phyloP scores from a whole-genome alignment of 2,113 vertebrate species.

The Ibidorhyncha struthersii region DNA sequence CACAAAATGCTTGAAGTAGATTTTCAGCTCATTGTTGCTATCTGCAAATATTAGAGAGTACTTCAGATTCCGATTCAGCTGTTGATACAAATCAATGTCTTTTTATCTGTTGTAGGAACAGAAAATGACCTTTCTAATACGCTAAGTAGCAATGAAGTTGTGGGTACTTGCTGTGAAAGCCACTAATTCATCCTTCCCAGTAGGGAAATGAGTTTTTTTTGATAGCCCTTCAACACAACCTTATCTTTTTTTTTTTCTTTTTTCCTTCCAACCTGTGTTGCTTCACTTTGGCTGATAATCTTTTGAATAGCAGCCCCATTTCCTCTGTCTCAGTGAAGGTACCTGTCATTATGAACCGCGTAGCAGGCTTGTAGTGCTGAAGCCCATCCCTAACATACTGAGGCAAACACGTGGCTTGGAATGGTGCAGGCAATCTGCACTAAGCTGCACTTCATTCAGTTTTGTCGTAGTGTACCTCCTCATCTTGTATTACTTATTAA shows the following conservation, averaged over 20 bases:
- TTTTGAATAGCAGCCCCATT: neutral
- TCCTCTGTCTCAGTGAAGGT: neutral
- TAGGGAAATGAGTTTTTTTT: neutral
- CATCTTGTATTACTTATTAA: neutral
- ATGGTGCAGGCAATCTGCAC: neutral
- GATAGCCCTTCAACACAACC: neutral
- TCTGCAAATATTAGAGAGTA: neutral
- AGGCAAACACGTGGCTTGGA: accelerated
- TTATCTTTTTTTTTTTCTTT: neutral
- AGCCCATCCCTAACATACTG: accelerated
- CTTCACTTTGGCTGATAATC: neutral
- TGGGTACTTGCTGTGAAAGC: neutral
- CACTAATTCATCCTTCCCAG: neutral
- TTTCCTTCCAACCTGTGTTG: neutral
- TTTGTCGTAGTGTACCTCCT: neutral
- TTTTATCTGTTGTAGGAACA: neutral
- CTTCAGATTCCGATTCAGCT: neutral
- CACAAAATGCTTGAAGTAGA: neutral
- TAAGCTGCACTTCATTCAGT: accelerated
- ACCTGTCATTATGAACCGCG: neutral
- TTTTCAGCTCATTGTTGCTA: neutral
- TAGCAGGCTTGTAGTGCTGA: neutral
- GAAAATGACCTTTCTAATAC: neutral
- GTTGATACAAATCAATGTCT: neutral
- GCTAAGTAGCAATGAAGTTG: neutral